phyloP scores from a whole-genome alignment of 2,888 invertebrate species.

The Pachliopta kotzebuea region DNA sequence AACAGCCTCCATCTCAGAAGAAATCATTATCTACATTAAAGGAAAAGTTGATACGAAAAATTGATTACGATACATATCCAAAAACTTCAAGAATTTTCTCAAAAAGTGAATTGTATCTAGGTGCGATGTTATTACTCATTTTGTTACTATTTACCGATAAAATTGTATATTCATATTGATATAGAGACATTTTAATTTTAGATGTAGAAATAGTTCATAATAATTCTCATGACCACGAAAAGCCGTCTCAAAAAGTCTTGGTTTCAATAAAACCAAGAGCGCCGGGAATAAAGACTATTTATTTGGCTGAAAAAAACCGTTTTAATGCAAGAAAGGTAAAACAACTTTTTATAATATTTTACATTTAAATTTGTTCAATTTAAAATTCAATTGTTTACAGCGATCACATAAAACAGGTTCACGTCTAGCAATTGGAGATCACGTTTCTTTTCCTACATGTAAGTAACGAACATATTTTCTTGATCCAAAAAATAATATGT shows the following conservation, averaged over 20 bases:
- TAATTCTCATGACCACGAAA: conserved; percentile 41
- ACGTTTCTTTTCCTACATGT: conserved; percentile 60
- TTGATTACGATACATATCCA: conserved; percentile 54
- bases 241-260: conserved; percentile 54
- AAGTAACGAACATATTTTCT: conserved; percentile 37
- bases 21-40: conserved; percentile 63
- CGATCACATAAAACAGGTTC: conserved; percentile 57
- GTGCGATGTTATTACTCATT: conserved; percentile 37
- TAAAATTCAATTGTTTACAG: conserved; percentile 38
- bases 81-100: conserved; percentile 41
- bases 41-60: conserved; percentile 61
- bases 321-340: conserved; percentile 55
- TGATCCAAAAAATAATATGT: background rate
- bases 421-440: conserved; percentile 64
- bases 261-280: conserved; percentile 61
- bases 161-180: background rate
- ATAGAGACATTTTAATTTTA: conserved; percentile 15
- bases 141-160: background rate
- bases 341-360: conserved; percentile 6
- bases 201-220: conserved; percentile 58
- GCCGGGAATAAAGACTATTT: conserved; percentile 63
- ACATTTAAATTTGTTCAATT: conserved; percentile 8
- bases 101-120: conserved; percentile 53
- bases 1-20: conserved; percentile 64
- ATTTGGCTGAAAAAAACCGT: conserved; percentile 59